These are phyloP conservation scores for Orius laevigatus DNA, from an alignment of 1,140 invertebrate species.

Conservation along the genomic window DNA sequence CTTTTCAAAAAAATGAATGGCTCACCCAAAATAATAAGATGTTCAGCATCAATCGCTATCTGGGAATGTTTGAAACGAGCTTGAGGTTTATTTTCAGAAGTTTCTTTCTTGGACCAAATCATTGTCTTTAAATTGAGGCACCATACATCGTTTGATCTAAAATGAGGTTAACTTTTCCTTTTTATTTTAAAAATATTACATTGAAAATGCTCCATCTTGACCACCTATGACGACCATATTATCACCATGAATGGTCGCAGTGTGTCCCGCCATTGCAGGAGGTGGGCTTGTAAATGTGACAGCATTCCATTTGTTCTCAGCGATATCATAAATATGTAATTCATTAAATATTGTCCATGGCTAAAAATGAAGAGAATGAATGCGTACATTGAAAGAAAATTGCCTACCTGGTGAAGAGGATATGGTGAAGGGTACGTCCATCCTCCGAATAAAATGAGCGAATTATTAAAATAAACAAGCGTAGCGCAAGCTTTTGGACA, in stretches of 20 bases:
- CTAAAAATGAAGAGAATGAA: conserved; percentile 24
- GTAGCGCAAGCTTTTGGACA: conserved; percentile 90
- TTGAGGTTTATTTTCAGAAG: conserved; percentile 49
- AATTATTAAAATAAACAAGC: conserved; percentile 70
- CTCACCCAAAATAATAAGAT: conserved; percentile 50
- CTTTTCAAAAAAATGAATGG: background rate
- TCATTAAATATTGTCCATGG: conserved; percentile 77
- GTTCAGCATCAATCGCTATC: conserved; percentile 37
- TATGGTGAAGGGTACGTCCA: conserved; percentile 88
- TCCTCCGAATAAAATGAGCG: conserved; percentile 80
- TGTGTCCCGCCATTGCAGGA: conserved; percentile 77
- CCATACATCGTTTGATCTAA: conserved; percentile 76
- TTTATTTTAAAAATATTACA: background rate
- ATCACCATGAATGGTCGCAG: conserved; percentile 72
- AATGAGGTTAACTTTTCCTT: conserved; percentile 15
- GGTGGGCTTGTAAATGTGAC: conserved; percentile 45
- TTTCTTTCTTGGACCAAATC: conserved; percentile 58
- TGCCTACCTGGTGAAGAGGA: conserved; percentile 62
- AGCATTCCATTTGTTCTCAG: conserved; percentile 67
- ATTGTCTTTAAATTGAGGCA: conserved; percentile 62
- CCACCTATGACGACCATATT: conserved; percentile 87
- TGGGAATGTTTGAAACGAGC: conserved; percentile 66
- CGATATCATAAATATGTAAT: conserved; percentile 76
- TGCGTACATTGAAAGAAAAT: background rate
- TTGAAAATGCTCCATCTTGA: conserved; percentile 17